These are phyloP conservation scores for Trisateles emortualis DNA, from an alignment of 2,888 invertebrate genomes.

Conservation along the genomic window DNA sequence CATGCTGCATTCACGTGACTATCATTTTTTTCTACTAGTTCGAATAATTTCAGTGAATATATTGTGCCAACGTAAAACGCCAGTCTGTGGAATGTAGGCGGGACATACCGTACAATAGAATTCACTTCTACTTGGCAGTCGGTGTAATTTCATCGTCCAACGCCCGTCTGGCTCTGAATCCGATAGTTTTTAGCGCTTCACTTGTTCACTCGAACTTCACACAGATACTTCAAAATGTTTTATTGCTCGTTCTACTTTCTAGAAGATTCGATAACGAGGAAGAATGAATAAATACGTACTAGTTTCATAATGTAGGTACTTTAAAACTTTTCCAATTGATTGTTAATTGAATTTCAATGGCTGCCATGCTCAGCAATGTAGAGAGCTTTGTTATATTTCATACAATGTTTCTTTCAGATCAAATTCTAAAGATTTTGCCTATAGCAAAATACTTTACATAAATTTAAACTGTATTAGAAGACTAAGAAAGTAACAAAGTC, in stretches of 20 bases:
- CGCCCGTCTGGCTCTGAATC: slow-evolving; percentile 26
- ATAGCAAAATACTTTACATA: neutral
- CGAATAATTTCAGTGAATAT: too few species aligned
- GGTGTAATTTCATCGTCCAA: slow-evolving; percentile 38
- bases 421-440: neutral
- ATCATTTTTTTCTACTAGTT: too few species aligned
- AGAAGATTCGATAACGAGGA: slow-evolving; percentile 9
- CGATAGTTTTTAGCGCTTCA: slow-evolving; percentile 30
- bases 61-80: too few species aligned
- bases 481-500: neutral
- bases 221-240: slow-evolving; percentile 1
- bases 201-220: slow-evolving; percentile 17
- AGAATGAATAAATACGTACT: slow-evolving; percentile 4
- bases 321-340: neutral
- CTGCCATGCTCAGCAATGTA: neutral
- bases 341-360: too few species aligned
- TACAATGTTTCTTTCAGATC: neutral
- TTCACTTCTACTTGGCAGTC: slow-evolving; percentile 17
- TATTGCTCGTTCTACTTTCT: slow-evolving; percentile 12
- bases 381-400: neutral
- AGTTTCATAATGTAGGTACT: neutral
- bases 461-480: neutral
- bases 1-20: too few species aligned
- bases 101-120: slow-evolving; percentile 13
- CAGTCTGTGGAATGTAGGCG: too few species aligned